Percentiles rank a stretch among this genome's conserved stretches.
phyloP scores from a whole-genome alignment of 2,797 vertebrate genomes.

The Scolopax rusticola region DNA sequence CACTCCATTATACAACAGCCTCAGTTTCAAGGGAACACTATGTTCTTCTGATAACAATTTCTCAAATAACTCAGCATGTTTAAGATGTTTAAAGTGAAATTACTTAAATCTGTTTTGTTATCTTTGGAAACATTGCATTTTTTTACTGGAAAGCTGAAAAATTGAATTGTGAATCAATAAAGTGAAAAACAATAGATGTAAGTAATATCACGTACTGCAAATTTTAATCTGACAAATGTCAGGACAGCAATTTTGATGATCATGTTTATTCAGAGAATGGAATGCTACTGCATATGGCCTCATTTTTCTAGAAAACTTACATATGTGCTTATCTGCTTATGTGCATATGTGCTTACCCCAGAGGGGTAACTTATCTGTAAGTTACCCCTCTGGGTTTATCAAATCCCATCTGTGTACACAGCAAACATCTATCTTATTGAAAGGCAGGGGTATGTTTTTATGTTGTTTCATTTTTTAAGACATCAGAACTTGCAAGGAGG shows the following conservation, averaged over 20 bases:
- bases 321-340: background rate
- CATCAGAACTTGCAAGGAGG: background rate
- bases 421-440: background rate
- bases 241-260: background rate
- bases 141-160: background rate
- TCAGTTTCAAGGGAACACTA: background rate
- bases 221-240: background rate
- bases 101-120: background rate
- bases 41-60: background rate
- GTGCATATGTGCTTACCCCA: too few relatives aligned
- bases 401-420: background rate
- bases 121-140: background rate
- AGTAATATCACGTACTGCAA: background rate
- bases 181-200: background rate
- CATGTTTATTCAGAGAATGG: background rate
- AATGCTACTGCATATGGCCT: background rate
- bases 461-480: background rate
- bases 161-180: background rate
- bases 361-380: background rate
- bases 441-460: background rate
- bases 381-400: background rate
- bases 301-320: background rate
- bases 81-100: conserved; percentile 2
- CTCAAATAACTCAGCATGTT: background rate
- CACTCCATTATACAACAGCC: background rate